Base-by-base conservation (phyloP, 2,113 vertebrate genomes). In the Aptenodytes patagonicus region DNA sequence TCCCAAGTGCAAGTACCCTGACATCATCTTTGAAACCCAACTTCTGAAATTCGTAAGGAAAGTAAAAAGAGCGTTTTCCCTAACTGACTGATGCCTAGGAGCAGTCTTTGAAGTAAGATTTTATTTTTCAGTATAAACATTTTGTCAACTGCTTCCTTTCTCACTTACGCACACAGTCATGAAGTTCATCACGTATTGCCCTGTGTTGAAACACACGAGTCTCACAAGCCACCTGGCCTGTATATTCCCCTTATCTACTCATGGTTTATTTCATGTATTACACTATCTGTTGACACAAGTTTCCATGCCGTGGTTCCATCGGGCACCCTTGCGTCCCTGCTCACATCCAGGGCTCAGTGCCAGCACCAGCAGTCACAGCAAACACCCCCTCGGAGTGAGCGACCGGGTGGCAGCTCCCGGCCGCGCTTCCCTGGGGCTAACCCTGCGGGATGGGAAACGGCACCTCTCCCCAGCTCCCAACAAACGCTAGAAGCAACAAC, bases 111-210 rank as follows among this genome's bases (percentile, higher is more conserved):
- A 92, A 68, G n/a, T 19, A 60, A 65, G 83, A 65, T 40, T 40
- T 61, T 73, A 44, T 57, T 72, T 89, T 92, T 83, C 28, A 22
- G 31, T 61, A 80, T 52, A 92, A 90, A 85, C 17, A 88, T 61
- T 92, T 83, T 95, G 76, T 79, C 49, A 92, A 40, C 66, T 80
- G 54, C 54, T 93, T 80, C 36, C 54, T 80, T 86, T 86, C 62
- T 86, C 26, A 66, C 60, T 78, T 60, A 28, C 1, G 11, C 60
- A 68, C 17, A 11, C 5, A 84, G 29, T 46, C 65, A 65, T 34
- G 71, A 94, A 90, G 44, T 75, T 80, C 86, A 91, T n/a, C 22
- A 42, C 1, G 0, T 46, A 78, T 54, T 66, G 32, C 68, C 51
- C 36, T 10, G 5, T n/a, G 40, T 4, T 58, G 68, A 93, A 92